phyloP scores from a whole-genome alignment of 2,113 vertebrate genomes.

The Brienomyrus brachyistius region DNA sequence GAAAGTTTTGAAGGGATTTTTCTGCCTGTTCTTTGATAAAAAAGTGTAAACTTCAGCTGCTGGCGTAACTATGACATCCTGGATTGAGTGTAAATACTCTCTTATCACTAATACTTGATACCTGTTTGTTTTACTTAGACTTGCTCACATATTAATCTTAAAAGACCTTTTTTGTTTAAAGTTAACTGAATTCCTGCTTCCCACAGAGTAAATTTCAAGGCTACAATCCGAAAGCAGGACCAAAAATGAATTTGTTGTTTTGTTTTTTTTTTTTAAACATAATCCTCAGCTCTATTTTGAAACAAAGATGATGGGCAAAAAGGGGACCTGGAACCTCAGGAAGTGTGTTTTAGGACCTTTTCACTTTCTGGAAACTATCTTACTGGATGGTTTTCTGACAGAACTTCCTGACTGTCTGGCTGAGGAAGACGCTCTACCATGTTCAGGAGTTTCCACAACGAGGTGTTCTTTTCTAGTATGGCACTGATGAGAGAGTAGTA shows the following conservation, averaged over 20 bases:
- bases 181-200: neutral
- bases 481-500: neutral
- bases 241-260: neutral
- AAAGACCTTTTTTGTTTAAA: neutral
- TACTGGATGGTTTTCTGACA: neutral
- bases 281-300: neutral
- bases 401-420: neutral
- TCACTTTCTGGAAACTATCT: neutral
- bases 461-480: neutral
- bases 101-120: neutral
- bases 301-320: neutral
- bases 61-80: neutral
- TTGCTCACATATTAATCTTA: conserved; percentile 1
- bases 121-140: neutral
- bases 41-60: neutral
- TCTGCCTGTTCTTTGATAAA: neutral
- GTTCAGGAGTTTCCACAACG: neutral
- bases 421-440: neutral
- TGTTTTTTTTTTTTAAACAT: neutral
- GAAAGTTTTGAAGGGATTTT: neutral
- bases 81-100: neutral
- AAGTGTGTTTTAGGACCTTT: neutral
- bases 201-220: neutral
- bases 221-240: neutral
- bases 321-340: neutral